Base-by-base conservation (phyloP, 2,888 invertebrate species). In the Mechanitis messenoides region DNA sequence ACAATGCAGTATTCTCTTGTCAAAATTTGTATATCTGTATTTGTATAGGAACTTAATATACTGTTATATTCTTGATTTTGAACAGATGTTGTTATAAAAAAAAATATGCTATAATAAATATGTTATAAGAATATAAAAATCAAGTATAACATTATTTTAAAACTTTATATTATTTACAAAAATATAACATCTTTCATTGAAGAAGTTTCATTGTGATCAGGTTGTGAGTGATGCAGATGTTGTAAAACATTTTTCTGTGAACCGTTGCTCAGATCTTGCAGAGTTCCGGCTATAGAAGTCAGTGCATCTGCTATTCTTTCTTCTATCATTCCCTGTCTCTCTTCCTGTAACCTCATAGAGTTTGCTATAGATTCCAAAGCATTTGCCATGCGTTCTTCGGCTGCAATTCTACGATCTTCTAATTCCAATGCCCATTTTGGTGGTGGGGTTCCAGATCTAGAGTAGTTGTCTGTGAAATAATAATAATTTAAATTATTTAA, bases 381-480 rank as follows among this genome's bases (percentile, higher is more conserved):
- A 3, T 74, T 77, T 1, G 88, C 88, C 74, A 83, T 83, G 28
- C 87, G 75, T 66, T 88, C 88, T 57, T 87, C 83, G 1, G 85
- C 84, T 58, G 82, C 77, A 66, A 85, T 78, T 61, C 85, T 77
- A 0, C 87, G 76, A 61, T 87, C 84, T 72, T 88, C 88, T 46
- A 85, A 71, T 2, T 84, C 81, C 60, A 87, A 56, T 0, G 83
- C 87, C 88, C 88, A 87, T 70, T 78, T 81, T 2, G 88, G 88
- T 38, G 87, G 87, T 9, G 85, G 86, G 35, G 83, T 77, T 2
- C 68, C 61, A 54, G 71, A 60, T 31, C 71, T 62, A 2, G 60
- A 31, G 56, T 76, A 75, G 35, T 74, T 75, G 71, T 82, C 87
- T 86, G 76, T 61, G 79, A 78, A 58, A 5, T 59, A 33, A 60